Evolutionary conservation across 2,113 vertebrate genomes (phyloP).

Genomic region (Herpailurus yagouaroundi): DNA sequence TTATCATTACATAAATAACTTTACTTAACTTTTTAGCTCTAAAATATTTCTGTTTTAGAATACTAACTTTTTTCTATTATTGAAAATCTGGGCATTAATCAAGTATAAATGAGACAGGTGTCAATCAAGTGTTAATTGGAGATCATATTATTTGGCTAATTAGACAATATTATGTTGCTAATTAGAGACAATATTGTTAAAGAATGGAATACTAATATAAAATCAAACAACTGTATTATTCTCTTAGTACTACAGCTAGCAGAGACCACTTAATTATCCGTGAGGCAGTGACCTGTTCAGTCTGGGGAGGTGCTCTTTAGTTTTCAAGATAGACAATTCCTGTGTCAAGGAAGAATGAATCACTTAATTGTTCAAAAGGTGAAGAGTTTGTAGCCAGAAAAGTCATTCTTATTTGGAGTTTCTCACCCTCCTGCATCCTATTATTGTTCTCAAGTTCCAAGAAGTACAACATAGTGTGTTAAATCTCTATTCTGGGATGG

Average conservation of each 20-base stretch:
- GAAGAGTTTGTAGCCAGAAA: background rate
- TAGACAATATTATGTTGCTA: background rate
- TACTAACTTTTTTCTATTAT: background rate
- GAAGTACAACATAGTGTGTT: background rate
- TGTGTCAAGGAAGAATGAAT: background rate
- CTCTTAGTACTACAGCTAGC: background rate
- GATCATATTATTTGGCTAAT: constrained; percentile 2
- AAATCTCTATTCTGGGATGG: background rate
- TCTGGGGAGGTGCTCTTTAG: background rate
- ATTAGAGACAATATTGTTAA: constrained; percentile 37
- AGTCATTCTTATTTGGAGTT: background rate
- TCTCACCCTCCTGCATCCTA: background rate
- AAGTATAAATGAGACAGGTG: background rate
- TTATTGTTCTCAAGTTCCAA: background rate
- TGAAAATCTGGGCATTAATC: constrained; percentile 18
- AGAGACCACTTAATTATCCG: background rate
- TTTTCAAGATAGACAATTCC: background rate
- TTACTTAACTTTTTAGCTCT: constrained; percentile 43
- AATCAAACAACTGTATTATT: background rate
- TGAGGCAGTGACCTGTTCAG: background rate
- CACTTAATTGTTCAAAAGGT: background rate
- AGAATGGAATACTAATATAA: constrained; percentile 16
- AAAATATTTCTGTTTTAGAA: background rate
- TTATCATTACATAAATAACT: constrained; percentile 46
- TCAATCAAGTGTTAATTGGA: constrained; percentile 23